A percentile compares a stretch with the other conserved stretches of the same genome.
Evolutionary conservation across 2,888 invertebrate species (phyloP).

Genomic region (Noctua comes): DNA sequence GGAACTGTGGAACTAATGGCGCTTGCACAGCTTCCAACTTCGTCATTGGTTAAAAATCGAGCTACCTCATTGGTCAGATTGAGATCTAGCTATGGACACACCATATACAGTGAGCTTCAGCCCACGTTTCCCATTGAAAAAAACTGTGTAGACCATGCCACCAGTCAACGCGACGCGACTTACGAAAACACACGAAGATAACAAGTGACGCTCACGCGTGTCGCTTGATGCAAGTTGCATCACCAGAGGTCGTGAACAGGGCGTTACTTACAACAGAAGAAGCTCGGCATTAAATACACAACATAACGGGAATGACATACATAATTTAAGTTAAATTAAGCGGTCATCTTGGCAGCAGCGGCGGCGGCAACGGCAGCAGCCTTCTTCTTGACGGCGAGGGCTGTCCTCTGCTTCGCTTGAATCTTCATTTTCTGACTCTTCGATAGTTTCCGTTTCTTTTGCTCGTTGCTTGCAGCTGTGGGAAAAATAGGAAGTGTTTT

Average conservation of each 20-base stretch:
- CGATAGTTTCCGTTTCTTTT: constrained; percentile 84
- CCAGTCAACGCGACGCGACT: not conserved
- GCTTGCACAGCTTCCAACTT: not conserved
- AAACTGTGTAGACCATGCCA: not conserved
- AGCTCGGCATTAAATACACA: constrained; percentile 28
- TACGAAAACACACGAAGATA: not conserved
- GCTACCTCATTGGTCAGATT: not conserved
- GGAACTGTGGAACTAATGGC: not conserved
- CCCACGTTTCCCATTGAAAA: no score
- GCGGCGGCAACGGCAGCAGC: constrained; percentile 85
- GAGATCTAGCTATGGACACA: not conserved
- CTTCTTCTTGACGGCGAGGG: constrained; percentile 88
- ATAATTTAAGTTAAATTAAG: constrained; percentile 57
- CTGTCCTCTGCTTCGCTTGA: constrained; percentile 86
- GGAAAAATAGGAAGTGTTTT: not conserved
- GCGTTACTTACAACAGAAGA: not conserved
- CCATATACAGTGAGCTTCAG: not conserved
- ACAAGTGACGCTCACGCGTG: not conserved
- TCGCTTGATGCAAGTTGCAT: not conserved
- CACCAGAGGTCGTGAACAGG: not conserved
- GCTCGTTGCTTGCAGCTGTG: constrained; percentile 73
- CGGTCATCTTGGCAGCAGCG: constrained; percentile 81
- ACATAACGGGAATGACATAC: constrained; percentile 23
- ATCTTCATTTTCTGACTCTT: constrained; percentile 87
- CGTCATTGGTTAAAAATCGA: no score